These are phyloP conservation scores for Papilio glaucus DNA, from an alignment of 1,140 invertebrate genomes.

Conservation along the genomic window DNA sequence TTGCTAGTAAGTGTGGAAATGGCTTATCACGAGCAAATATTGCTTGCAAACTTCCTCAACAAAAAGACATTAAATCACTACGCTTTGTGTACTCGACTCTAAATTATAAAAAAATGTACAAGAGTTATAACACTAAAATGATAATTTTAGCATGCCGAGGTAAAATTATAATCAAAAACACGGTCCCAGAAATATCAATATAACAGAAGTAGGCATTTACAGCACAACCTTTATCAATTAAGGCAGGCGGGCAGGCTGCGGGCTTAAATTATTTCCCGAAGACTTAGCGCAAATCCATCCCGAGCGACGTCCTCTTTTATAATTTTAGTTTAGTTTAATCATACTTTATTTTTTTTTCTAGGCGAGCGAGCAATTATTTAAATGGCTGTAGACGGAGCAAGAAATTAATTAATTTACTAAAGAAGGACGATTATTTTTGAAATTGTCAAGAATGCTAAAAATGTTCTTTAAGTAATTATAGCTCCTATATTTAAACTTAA, in stretches of 20 bases:
- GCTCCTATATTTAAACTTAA: too few relatives aligned
- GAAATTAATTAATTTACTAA: not conserved
- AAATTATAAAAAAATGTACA: too few relatives aligned
- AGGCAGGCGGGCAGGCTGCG: not conserved
- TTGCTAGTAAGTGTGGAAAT: too few relatives aligned
- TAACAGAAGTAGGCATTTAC: not conserved
- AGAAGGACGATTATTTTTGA: not conserved
- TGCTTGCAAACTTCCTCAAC: too few relatives aligned
- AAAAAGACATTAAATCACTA: too few relatives aligned
- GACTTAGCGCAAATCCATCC: constrained; percentile 11
- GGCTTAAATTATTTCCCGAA: constrained; percentile 12
- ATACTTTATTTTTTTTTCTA: not conserved
- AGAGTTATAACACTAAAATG: too few relatives aligned
- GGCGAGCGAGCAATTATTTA: not conserved
- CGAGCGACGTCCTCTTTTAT: constrained; percentile 18
- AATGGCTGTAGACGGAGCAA: not conserved
- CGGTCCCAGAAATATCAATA: not conserved
- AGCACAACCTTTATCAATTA: not conserved
- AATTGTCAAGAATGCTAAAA: too few relatives aligned
- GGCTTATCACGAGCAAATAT: too few relatives aligned
- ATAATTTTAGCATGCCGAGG: not conserved
- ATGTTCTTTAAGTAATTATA: too few relatives aligned
- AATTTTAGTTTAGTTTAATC: constrained; percentile 12
- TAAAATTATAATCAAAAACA: not conserved
- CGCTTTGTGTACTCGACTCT: too few relatives aligned